Evolutionary conservation across 2,888 invertebrate species (phyloP).

Genomic region (Orthosia cruda): DNA sequence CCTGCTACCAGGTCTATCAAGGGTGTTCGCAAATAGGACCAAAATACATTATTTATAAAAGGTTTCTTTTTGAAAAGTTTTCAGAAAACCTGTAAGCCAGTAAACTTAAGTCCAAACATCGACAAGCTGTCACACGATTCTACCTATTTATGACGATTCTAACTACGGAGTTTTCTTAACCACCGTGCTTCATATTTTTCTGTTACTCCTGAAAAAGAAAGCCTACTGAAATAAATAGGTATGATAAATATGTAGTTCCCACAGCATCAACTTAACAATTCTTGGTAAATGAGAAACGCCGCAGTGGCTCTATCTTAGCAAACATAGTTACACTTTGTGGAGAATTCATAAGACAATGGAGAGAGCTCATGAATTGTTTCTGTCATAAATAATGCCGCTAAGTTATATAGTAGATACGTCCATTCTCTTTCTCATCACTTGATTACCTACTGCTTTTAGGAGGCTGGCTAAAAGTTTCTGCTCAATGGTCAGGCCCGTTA

Average conservation of each 20-base stretch:
- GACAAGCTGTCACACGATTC: too few species aligned
- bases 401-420: constrained; percentile 19
- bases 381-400: constrained; percentile 46
- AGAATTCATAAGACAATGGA: constrained; percentile 46
- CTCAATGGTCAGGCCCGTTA: not conserved
- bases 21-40: too few species aligned
- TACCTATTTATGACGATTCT: too few species aligned
- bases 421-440: constrained; percentile 45
- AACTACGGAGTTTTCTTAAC: too few species aligned
- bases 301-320: constrained; percentile 41
- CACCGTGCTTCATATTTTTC: too few species aligned
- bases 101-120: too few species aligned
- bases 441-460: constrained; percentile 18
- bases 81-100: too few species aligned
- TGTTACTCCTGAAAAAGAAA: not conserved
- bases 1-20: too few species aligned
- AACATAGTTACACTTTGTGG: constrained; percentile 45
- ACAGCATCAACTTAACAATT: too few species aligned
- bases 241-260: not conserved
- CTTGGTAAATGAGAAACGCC: constrained; percentile 42
- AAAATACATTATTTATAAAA: too few species aligned
- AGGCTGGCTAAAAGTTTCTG: constrained; percentile 6
- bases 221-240: not conserved
- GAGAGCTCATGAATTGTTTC: constrained; percentile 53
- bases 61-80: too few species aligned